Base-by-base conservation (phyloP, 2,113 vertebrate species). In the Brachyhypopomus gauderio region DNA sequence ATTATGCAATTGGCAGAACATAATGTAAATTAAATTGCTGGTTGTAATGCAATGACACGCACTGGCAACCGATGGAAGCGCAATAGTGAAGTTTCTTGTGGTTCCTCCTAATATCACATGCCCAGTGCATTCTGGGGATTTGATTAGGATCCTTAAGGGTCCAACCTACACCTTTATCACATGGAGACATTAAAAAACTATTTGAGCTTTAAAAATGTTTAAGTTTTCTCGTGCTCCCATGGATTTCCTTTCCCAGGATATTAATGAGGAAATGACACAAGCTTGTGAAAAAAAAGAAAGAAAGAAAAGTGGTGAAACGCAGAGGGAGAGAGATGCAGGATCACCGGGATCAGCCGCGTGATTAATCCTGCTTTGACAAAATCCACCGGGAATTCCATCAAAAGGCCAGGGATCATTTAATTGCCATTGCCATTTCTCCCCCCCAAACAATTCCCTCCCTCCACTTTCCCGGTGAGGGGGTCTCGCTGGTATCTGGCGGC, bases 191-290 rank as follows among this genome's bases (percentile, higher is more conserved):
- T 77, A 84, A 72, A 80, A 66, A 23, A 22, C 20, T 48, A 64
- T 77, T 72, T 69, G 45, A 55, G 30, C 36, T 60, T 69, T 67
- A n/a, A 67, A 72, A 73, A 67, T 20, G 38, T 70, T 79, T 79
- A 67, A 55, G 69, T 74, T 72, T 77, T 78, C 59, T 19, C 25
- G 56, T 45, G 30, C 77, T 78, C 66, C 73, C 55, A 60, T 64
- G 77, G 59, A 82, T 69, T 82, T 91, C 88, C 89, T 91, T 92
- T 92, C 91, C 89, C 91, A 90, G 91, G 90, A 91, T 92, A 91
- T 92, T 92, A 92, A 91, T 89, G 88, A 92, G 92, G 92, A 94
- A 94, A 93, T 93, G 90, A 92, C 90, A 93, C 88, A 84, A 34
- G 74, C 79, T 81, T 77, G 80, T 85, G 74, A 88, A 82, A 66